Conservation (phyloP, 2,113 vertebrate genomes). For the Esox niger region DNA sequence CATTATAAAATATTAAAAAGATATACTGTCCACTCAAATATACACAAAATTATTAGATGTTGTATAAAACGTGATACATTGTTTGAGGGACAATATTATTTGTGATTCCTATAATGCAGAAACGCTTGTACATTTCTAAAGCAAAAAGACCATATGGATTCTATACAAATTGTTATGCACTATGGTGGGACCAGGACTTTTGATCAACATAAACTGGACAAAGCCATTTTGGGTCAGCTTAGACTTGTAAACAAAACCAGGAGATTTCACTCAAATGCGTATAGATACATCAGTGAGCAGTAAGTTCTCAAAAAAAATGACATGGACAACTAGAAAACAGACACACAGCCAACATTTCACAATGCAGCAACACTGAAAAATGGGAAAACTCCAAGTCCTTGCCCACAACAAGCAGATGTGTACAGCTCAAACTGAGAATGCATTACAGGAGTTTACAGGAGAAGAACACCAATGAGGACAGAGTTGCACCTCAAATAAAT, state of each 20-base stretch:
- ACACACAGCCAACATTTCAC: conserved; percentile 15
- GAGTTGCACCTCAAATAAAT: conserved; percentile 92
- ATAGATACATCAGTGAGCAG: conserved; percentile 50
- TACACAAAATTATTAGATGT: conserved; percentile 19
- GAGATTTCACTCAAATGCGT: conserved; percentile 54
- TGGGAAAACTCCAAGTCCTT: conserved; percentile 53
- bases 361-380: conserved; percentile 65
- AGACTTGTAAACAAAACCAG: conserved; percentile 85
- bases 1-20: conserved; percentile 18
- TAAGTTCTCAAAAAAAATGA: conserved; percentile 1
- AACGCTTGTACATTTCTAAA: background rate
- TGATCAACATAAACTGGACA: conserved; percentile 3
- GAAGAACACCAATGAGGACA: conserved; percentile 21
- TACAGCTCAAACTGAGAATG: conserved; percentile 76
- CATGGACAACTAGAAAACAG: no score
- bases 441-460: conserved; percentile 74
- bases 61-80: background rate
- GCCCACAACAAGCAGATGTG: conserved; percentile 56
- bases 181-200: background rate
- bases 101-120: background rate
- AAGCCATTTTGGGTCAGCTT: conserved; percentile 80
- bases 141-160: background rate
- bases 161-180: background rate
- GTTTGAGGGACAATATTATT: background rate
- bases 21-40: conserved; percentile 2